Conservation (phyloP, 2,113 vertebrate species). For the Diglossa brunneiventris region DNA sequence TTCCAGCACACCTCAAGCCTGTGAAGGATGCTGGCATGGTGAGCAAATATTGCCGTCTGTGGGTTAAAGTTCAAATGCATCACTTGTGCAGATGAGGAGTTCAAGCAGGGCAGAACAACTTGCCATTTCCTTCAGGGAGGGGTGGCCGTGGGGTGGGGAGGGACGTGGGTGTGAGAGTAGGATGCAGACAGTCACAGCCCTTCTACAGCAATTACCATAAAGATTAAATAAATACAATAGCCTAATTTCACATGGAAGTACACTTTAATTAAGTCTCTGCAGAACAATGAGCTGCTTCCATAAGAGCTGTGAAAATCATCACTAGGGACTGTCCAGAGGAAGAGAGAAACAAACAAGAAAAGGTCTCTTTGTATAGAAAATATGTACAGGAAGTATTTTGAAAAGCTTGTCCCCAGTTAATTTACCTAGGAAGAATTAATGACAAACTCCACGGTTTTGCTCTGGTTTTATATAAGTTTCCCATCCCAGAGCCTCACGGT, state of each 20-base stretch:
- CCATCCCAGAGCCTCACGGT: neutral
- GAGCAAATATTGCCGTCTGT: constrained; percentile 41
- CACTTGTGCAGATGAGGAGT: constrained; percentile 1
- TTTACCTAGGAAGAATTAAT: constrained; percentile 45
- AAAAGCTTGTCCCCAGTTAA: constrained; percentile 12
- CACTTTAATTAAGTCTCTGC: constrained; percentile 57
- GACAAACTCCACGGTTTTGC: neutral
- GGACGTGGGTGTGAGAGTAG: constrained; percentile 14
- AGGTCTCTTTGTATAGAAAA: constrained; percentile 56
- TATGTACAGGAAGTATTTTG: constrained; percentile 52
- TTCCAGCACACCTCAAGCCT: neutral
- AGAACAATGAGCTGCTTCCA: constrained; percentile 56
- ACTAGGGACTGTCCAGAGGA: constrained; percentile 37
- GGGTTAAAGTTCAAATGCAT: constrained; percentile 66
- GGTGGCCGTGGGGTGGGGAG: neutral
- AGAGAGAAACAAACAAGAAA: constrained; percentile 55
- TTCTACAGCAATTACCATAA: constrained; percentile 8
- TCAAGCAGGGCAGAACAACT: neutral
- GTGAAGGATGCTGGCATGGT: neutral
- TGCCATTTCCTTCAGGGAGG: constrained; percentile 3
- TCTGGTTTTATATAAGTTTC: neutral
- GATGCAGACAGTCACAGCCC: constrained; percentile 25
- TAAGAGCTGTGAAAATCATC: constrained; percentile 42
- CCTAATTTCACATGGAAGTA: constrained; percentile 34
- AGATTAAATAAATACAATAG: constrained; percentile 55